Base-by-base conservation (phyloP, 2,888 invertebrate genomes). In the Leucophenga maculata region DNA sequence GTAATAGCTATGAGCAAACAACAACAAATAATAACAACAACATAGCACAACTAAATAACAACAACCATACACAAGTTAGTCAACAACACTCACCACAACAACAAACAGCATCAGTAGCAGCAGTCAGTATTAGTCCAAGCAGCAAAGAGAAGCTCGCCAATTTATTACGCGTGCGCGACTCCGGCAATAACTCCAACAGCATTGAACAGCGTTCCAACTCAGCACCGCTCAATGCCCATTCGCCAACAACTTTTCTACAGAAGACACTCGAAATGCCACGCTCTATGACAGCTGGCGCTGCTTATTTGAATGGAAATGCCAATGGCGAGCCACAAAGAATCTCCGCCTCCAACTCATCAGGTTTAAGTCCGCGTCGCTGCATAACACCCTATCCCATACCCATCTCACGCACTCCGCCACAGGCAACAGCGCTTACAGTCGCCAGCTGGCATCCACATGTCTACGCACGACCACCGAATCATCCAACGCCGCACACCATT, bases 371-470 rank as follows among this genome's bases (percentile, higher is more conserved):
- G 31, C 73, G 39, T 59, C 74, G 57, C 66, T 70, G 54, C 68
- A 46, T 72, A 44, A 60, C 71, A 59, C 70, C 67, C 65, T 74
- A 13, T 71, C 75, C 60, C 72, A 72, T 46, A 1, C 78, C 32
- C n/a, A 75, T 73, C 9, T 75, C 70, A 6, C 72, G 59, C 77
- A 32, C 72, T 71, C 6, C 77, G 67, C 50, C 68, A 60, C 77
- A 48, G 74, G 72, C 32, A 26, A 69, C 32, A 39, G 65, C 4
- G 18, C 62, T 6, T 26, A 62, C 44, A 3, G 32, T 31, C 6
- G 80, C 87, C 26, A 89, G 94, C 50, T 97, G 97, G 96, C 97
- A 96, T 89, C 94, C 95, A 46, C 97, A 97, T 87, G 94, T 96
- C 22, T 97, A 97, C 87, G 94, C 93, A 2, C 93, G 93, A 79